Evolutionary conservation across 2,113 vertebrate species (phyloP).

Genomic region (Agapornis roseicollis): DNA sequence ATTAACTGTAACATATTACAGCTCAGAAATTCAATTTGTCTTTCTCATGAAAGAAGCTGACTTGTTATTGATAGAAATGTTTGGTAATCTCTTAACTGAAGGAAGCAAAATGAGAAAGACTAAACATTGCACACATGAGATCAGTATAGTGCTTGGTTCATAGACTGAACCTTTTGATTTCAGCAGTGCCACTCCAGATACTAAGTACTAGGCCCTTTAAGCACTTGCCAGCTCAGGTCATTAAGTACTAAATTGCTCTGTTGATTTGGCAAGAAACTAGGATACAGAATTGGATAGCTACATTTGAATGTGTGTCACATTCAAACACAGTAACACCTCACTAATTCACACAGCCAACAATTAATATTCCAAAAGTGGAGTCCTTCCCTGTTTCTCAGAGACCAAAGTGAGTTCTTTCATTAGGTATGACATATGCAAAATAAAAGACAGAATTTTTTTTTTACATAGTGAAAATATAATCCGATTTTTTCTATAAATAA

Average conservation of each 20-base stretch:
- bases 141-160: neutral
- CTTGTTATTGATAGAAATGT: neutral
- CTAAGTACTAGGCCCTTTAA: neutral
- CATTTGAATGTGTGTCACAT: neutral
- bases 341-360: conserved; percentile 37
- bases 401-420: neutral
- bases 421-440: neutral
- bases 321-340: conserved; percentile 37
- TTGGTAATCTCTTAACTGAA: neutral
- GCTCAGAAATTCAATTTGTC: neutral
- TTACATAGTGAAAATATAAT: neutral
- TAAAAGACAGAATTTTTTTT: neutral
- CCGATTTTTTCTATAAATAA: neutral
- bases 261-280: neutral
- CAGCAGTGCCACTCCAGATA: neutral
- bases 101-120: neutral
- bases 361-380: neutral
- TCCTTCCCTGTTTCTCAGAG: neutral
- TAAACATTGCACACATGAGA: neutral
- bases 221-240: neutral
- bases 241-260: neutral
- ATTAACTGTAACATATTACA: neutral
- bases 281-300: neutral
- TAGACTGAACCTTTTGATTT: neutral
- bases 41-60: neutral